phyloP scores from a whole-genome alignment of 2,888 invertebrate genomes.

The Cryptocheilus praepositus region DNA sequence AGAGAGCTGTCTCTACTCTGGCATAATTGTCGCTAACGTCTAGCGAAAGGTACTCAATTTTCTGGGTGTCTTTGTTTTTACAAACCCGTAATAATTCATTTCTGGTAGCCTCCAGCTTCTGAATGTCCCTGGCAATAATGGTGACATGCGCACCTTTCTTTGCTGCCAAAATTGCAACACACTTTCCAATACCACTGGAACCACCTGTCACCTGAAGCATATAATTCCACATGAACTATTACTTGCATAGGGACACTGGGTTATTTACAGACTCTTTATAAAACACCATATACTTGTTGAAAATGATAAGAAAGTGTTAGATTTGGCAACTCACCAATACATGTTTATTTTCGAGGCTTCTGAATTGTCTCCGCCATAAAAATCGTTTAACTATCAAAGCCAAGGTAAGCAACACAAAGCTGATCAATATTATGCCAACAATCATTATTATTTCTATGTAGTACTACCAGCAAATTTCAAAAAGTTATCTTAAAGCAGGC shows the following conservation, averaged over 20 bases:
- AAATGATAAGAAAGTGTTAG: conserved; percentile 17
- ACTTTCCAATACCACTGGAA: conserved; percentile 96
- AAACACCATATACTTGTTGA: neutral
- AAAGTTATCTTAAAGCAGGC: no score
- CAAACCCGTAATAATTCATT: conserved; percentile 77
- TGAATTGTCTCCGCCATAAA: conserved; percentile 44
- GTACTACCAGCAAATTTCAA: no score
- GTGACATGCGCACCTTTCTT: conserved; percentile 92
- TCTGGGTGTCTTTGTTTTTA: conserved; percentile 76
- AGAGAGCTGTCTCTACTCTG: conserved; percentile 78
- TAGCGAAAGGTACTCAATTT: conserved; percentile 80
- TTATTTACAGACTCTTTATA: neutral
- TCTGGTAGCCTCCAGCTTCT: conserved; percentile 81
- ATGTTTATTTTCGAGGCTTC: conserved; percentile 58
- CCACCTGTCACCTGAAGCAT: conserved; percentile 88
- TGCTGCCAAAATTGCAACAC: conserved; percentile 86
- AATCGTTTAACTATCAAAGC: conserved; percentile 42
- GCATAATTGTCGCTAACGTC: conserved; percentile 83
- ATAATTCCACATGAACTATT: neutral
- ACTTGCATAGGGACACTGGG: neutral
- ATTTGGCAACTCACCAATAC: conserved; percentile 59
- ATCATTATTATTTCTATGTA: conserved; percentile 5
- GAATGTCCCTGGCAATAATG: conserved; percentile 88
- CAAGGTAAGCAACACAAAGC: conserved; percentile 33
- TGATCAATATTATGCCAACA: conserved; percentile 27